A percentile compares a stretch with the other conserved stretches of the same genome.
These are phyloP conservation scores for Cheirogaleus major DNA, from an alignment of 2,797 vertebrate genomes.

Conservation along the genomic window DNA sequence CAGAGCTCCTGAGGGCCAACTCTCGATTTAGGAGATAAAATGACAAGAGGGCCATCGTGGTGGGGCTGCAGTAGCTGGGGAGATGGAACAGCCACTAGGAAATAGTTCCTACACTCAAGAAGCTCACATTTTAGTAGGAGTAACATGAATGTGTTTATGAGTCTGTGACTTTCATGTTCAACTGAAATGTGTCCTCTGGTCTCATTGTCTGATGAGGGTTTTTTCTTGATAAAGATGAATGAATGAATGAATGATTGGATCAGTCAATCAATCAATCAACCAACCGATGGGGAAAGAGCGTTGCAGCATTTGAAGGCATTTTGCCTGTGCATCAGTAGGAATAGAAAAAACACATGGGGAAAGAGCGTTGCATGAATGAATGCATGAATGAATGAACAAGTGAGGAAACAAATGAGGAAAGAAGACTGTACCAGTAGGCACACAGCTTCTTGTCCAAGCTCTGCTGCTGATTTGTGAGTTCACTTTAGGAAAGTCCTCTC, in stretches of 20 bases:
- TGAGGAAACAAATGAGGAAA: neutral
- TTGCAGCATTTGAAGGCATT: too few species aligned
- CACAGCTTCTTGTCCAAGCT: neutral
- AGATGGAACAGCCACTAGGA: neutral
- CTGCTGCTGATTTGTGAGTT: neutral
- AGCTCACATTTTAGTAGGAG: neutral
- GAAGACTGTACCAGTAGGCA: neutral
- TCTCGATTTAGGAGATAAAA: neutral
- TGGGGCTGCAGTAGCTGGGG: fast-evolving
- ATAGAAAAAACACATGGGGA: neutral
- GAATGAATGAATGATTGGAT: neutral
- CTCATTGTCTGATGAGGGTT: neutral
- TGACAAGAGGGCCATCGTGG: neutral
- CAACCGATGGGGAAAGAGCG: neutral
- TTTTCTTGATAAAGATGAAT: neutral
- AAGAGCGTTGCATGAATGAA: neutral
- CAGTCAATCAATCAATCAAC: too few species aligned
- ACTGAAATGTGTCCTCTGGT: neutral
- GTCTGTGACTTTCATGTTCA: neutral
- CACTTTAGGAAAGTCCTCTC: neutral
- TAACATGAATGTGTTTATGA: neutral
- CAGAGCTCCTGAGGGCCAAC: neutral
- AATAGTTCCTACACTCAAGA: neutral
- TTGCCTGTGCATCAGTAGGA: neutral
- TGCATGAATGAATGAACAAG: neutral